Conservation (phyloP, 2,797 vertebrate species). For the Dermochelys coriacea region DNA sequence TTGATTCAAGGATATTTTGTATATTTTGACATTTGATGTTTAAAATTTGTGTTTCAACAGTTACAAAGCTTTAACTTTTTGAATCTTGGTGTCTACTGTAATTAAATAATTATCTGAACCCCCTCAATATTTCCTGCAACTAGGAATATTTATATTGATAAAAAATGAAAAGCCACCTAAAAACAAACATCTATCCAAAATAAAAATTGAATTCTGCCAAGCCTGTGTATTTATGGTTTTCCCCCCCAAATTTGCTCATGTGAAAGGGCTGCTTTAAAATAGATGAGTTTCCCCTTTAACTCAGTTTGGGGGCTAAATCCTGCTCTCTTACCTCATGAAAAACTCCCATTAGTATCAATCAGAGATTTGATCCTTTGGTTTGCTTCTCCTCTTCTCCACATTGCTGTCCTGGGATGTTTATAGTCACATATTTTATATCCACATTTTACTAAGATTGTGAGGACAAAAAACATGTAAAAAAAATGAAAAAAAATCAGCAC, state of each 20-base stretch:
- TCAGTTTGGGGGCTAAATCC: constrained; percentile 18
- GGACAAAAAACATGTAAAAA: neutral
- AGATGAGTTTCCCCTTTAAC: neutral
- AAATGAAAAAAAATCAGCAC: neutral
- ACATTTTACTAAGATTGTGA: accelerated
- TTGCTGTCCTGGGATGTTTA: neutral
- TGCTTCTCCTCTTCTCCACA: constrained; percentile 5
- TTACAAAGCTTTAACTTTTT: neutral
- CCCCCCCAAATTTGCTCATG: neutral
- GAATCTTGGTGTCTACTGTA: neutral
- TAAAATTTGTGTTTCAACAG: neutral
- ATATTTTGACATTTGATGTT: neutral
- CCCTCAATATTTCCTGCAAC: neutral
- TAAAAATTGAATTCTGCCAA: neutral
- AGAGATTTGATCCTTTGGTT: accelerated
- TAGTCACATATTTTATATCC: neutral
- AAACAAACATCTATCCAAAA: neutral
- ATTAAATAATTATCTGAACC: neutral
- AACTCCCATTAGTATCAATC: neutral
- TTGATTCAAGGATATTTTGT: neutral
- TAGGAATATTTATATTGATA: neutral
- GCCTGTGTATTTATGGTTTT: neutral
- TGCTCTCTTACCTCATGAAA: neutral
- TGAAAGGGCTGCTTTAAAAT: neutral
- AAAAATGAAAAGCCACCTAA: neutral